phyloP scores from a whole-genome alignment of 1,140 invertebrate species.

The Stegodyphus dumicola region DNA sequence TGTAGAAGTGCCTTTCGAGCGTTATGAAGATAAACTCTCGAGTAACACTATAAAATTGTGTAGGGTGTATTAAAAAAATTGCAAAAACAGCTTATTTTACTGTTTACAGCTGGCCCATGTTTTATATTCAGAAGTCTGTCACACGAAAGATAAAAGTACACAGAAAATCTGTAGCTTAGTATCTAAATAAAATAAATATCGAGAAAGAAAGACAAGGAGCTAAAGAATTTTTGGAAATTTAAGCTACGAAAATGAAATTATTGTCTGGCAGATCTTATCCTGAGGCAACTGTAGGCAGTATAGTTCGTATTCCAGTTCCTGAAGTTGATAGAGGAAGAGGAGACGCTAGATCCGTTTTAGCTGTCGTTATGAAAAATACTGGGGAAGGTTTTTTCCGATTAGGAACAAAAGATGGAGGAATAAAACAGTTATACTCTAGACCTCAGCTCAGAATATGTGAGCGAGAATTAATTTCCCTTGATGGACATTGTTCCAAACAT shows the following conservation, averaged over 20 bases:
- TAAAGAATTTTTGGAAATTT: conserved; percentile 30
- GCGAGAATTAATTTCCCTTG: conserved; percentile 34
- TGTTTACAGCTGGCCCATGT: conserved; percentile 4
- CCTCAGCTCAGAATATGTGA: conserved; percentile 26
- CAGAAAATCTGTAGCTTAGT: conserved; percentile 16
- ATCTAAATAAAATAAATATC: conserved; percentile 26
- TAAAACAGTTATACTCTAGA: conserved; percentile 33
- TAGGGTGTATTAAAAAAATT: conserved; percentile 1
- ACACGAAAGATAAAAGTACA: conserved; percentile 3
- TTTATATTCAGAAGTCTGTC: conserved; percentile 6
- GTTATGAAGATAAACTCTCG: too few relatives aligned
- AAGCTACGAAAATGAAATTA: conserved; percentile 29
- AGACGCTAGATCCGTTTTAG: conserved; percentile 20
- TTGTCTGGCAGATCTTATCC: conserved; percentile 15
- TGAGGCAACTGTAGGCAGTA: neutral
- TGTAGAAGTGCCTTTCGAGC: too few relatives aligned
- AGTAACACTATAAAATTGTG: conserved; percentile 14
- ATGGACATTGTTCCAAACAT: conserved; percentile 24
- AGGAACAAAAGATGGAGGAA: conserved; percentile 12
- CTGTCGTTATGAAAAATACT: conserved; percentile 17
- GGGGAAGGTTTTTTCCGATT: conserved; percentile 23
- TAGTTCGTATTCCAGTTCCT: conserved; percentile 20
- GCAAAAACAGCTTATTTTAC: conserved; percentile 12
- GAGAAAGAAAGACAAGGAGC: conserved; percentile 12
- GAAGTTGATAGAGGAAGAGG: conserved; percentile 31